A percentile compares a stretch with the other conserved stretches of the same genome.
Evolutionary conservation across 2,888 invertebrate genomes (phyloP).

Genomic region (Macrostomum cliftonense): DNA sequence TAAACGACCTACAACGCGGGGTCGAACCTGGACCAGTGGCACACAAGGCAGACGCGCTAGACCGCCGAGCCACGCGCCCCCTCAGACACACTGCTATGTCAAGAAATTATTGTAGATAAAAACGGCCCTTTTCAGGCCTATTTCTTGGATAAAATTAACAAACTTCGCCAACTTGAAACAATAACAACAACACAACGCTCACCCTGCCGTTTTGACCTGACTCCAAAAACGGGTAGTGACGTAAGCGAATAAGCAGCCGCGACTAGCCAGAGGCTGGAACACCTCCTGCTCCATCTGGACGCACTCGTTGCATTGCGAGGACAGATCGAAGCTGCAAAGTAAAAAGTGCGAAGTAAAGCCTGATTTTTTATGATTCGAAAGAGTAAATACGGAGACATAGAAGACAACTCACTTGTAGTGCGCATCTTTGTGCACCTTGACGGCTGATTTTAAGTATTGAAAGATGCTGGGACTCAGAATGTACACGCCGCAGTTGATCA

Average conservation of each 20-base stretch:
- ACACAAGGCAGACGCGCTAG: too few relatives aligned
- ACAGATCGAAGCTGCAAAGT: slow-evolving; percentile 9
- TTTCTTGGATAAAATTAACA: too few relatives aligned
- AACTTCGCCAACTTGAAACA: too few relatives aligned
- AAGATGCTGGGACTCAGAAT: slow-evolving; percentile 71
- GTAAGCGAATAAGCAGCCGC: slow-evolving; percentile 60
- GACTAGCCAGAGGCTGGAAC: slow-evolving; percentile 59
- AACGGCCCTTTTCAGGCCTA: too few relatives aligned
- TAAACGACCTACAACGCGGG: too few relatives aligned
- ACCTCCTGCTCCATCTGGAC: slow-evolving; percentile 81
- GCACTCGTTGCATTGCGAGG: slow-evolving; percentile 43
- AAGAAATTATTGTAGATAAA: too few relatives aligned
- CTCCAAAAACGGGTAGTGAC: slow-evolving; percentile 76
- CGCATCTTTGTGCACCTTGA: slow-evolving; percentile 55
- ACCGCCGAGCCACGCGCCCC: too few relatives aligned
- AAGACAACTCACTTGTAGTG: slow-evolving; percentile 53
- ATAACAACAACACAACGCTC: slow-evolving; percentile 12
- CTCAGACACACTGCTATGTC: too few relatives aligned
- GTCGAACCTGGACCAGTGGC: too few relatives aligned
- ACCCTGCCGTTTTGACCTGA: slow-evolving; percentile 84
- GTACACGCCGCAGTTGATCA: slow-evolving; percentile 89
- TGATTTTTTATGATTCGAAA: too few relatives aligned
- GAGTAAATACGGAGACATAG: too few relatives aligned
- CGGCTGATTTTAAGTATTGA: slow-evolving; percentile 51
- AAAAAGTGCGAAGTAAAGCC: too few relatives aligned